Percentiles rank a stretch among this genome's conserved stretches.
Evolutionary conservation across 2,113 vertebrate species (phyloP).

Genomic region (Mellivora capensis): DNA sequence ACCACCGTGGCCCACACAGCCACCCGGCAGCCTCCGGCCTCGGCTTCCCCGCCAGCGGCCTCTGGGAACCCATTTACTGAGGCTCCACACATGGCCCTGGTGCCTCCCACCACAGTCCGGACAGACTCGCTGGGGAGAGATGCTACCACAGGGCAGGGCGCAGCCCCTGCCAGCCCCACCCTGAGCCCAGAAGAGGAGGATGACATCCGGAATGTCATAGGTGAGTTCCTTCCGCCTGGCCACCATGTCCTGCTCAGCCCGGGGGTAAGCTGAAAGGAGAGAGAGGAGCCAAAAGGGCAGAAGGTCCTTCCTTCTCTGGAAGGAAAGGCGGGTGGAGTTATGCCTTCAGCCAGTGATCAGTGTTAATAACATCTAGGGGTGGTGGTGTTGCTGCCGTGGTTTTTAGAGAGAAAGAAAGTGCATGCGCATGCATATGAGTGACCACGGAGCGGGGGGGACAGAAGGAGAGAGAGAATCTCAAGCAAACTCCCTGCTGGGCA

Average conservation of each 20-base stretch:
- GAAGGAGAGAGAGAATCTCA: not conserved
- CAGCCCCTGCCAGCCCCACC: conserved; percentile 45
- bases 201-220: conserved; percentile 83
- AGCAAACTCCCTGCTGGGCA: not conserved
- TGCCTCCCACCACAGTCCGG: not conserved
- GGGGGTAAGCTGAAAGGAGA: not conserved
- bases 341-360: rapidly evolving
- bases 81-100: rapidly evolving
- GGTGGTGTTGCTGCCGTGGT: not conserved
- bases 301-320: not conserved
- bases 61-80: not conserved
- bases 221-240: conserved; percentile 70
- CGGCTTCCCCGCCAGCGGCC: not conserved
- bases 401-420: not conserved
- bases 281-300: not conserved
- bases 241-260: not conserved
- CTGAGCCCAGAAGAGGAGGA: conserved; percentile 78
- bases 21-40: not conserved
- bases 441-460: not conserved
- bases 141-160: not conserved
- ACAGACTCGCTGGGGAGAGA: not conserved
- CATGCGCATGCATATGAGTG: not conserved
- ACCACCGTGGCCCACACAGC: conserved; percentile 4
- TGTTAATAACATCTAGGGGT: not conserved
- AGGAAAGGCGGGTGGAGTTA: not conserved